Conservation (phyloP, 2,113 vertebrate species). For the Rhadina sibilatrix region DNA sequence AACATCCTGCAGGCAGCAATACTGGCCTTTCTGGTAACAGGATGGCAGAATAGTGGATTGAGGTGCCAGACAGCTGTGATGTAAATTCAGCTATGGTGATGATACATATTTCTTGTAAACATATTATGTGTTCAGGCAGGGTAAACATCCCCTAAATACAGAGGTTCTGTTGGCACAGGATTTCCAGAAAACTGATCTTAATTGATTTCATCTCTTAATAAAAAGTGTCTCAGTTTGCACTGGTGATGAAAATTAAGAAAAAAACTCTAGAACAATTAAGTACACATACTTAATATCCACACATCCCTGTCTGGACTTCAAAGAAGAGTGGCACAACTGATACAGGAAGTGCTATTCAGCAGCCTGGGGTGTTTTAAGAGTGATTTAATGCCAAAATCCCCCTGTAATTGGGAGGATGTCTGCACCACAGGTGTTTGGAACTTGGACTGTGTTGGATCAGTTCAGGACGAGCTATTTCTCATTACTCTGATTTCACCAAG, state of each 20-base stretch:
- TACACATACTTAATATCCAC: neutral
- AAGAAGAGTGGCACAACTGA: neutral
- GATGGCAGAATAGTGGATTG: neutral
- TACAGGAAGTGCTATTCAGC: neutral
- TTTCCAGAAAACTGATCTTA: neutral
- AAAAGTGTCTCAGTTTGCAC: neutral
- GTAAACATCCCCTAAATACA: neutral
- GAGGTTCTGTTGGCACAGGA: neutral
- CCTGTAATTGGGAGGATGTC: neutral
- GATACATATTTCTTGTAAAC: neutral
- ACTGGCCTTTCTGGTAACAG: neutral
- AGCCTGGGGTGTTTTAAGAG: neutral
- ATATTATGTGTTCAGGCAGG: rapidly evolving
- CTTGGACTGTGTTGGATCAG: neutral
- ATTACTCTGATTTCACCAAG: neutral
- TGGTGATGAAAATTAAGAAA: neutral
- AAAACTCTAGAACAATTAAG: neutral
- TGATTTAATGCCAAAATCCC: neutral
- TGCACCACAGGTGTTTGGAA: neutral
- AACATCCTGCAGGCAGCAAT: neutral
- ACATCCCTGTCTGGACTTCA: neutral
- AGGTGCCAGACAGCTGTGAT: neutral
- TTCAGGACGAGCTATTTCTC: neutral
- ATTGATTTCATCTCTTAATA: neutral
- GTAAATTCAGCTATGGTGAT: neutral